These are phyloP conservation scores for Pharmacophagus antenor DNA, from an alignment of 2,888 invertebrate genomes.

Conservation along the genomic window DNA sequence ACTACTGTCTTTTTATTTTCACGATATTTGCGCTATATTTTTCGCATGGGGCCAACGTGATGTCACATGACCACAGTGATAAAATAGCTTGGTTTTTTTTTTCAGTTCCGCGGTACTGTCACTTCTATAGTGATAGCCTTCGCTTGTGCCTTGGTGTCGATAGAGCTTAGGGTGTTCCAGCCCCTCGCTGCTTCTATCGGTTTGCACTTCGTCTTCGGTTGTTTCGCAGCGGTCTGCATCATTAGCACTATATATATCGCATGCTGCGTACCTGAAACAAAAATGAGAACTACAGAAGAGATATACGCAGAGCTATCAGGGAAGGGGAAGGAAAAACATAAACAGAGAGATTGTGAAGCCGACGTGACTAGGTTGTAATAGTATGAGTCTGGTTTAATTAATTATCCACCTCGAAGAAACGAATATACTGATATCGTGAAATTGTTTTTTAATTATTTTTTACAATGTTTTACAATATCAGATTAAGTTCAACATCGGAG, in stretches of 20 bases:
- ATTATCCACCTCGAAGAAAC: not conserved
- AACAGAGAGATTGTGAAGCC: constrained; percentile 52
- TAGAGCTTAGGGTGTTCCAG: constrained; percentile 68
- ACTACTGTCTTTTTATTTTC: no score
- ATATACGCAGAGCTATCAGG: constrained; percentile 67
- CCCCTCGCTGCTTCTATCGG: constrained; percentile 58
- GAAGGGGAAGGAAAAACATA: constrained; percentile 43
- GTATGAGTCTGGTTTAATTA: not conserved
- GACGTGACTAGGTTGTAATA: constrained; percentile 61
- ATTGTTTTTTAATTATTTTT: no score
- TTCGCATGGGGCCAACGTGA: no score
- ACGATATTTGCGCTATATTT: no score
- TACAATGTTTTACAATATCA: no score
- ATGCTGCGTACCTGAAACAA: constrained; percentile 64
- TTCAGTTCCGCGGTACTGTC: constrained; percentile 69
- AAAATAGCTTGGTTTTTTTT: not conserved
- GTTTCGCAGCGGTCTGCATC: constrained; percentile 64
- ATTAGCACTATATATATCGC: constrained; percentile 65
- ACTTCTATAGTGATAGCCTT: constrained; percentile 69
- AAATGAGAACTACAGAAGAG: constrained; percentile 61
- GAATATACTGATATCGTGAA: no score
- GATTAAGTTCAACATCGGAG: no score
- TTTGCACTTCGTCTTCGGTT: constrained; percentile 63
- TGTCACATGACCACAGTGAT: no score
- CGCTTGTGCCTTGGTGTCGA: constrained; percentile 64